Base-by-base conservation (phyloP, 2,797 vertebrate genomes). In the Siniperca undulata region DNA sequence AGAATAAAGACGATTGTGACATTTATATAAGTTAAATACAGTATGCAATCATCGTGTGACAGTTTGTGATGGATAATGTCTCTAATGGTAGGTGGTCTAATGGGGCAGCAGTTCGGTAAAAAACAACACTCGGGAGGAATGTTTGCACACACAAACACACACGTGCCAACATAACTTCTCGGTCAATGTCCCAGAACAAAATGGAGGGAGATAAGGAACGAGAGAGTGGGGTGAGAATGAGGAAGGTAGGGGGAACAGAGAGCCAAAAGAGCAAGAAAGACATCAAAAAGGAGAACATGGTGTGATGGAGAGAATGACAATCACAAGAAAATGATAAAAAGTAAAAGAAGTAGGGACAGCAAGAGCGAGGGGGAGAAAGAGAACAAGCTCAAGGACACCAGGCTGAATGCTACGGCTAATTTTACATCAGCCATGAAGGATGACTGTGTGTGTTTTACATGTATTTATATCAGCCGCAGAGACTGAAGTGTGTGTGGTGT, bases 381-480 rank as follows among this genome's bases (percentile, higher is more conserved):
- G 40, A 85, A 67, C 65, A 34, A 55, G 79, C 44, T 75, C 86
- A 93, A 93, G 92, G 92, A 90, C 92, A 83, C 46, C 24, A 16
- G 82, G 68, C 74, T 59, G 44, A 75, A 74, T 11, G 52, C 88
- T 64, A 34, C 0, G 24, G 89, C 88, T 94, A 93, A 92, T 86
- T 91, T 93, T 91, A 93, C 67, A 83, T 74, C 77, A 66, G 84
- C 55, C 71, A 67, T 77, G 85, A 88, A 86, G 88, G 80, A 82
- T 79, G 84, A 77, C 70, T 60, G 9, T 65, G 81, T 64, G 78
- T 70, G 55, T 78, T 36, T 61, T 75, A 74, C 6, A 24, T 86
- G 75, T 86, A 85, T 92, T 90, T 91, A 82, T 88, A 88, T 70
- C 82, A 70, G 36, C 38, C 6, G 55, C 58, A 73, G 67, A 84